phyloP scores from a whole-genome alignment of 1,140 invertebrate genomes.

The Mesaphorura yosii region DNA sequence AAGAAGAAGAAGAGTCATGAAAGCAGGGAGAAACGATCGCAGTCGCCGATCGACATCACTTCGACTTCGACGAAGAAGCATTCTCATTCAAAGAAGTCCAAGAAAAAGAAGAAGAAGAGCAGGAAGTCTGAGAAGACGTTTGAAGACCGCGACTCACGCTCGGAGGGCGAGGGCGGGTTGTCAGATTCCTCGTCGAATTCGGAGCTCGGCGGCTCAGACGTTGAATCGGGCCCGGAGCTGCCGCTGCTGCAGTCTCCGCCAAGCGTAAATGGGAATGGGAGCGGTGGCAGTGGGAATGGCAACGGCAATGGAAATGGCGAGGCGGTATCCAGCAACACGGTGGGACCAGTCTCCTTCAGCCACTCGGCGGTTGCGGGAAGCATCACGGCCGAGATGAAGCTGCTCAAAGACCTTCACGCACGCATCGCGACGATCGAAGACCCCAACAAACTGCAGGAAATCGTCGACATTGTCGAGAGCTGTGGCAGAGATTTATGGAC shows the following conservation, averaged over 20 bases:
- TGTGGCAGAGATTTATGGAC: conserved; percentile 28
- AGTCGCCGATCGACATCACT: background rate
- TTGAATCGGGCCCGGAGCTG: no score
- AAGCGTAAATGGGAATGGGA: no score
- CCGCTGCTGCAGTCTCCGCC: no score
- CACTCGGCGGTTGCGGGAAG: conserved; percentile 26
- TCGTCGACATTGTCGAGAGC: conserved; percentile 29
- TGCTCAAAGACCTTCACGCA: conserved; percentile 25
- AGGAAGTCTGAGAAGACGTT: no score
- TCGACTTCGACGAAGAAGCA: no score
- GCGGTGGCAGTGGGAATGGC: no score
- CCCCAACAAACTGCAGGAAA: conserved; percentile 27
- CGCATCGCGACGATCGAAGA: conserved; percentile 22
- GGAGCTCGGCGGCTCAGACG: background rate
- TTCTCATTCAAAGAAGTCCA: conserved; percentile 10
- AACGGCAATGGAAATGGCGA: conserved; percentile 5
- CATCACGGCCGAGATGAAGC: conserved; percentile 30
- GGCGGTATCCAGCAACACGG: conserved; percentile 3
- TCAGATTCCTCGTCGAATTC: conserved; percentile 3
- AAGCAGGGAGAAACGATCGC: no score
- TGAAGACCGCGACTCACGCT: no score
- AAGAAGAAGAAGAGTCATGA: background rate
- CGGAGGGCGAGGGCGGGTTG: background rate
- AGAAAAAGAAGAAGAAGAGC: conserved; percentile 8
- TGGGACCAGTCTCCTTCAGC: conserved; percentile 6